Evolutionary conservation across 2,113 vertebrate species (phyloP), one percentile per base, ranked within the genome.

Genomic region (Ornithorhynchus anatinus): DNA sequence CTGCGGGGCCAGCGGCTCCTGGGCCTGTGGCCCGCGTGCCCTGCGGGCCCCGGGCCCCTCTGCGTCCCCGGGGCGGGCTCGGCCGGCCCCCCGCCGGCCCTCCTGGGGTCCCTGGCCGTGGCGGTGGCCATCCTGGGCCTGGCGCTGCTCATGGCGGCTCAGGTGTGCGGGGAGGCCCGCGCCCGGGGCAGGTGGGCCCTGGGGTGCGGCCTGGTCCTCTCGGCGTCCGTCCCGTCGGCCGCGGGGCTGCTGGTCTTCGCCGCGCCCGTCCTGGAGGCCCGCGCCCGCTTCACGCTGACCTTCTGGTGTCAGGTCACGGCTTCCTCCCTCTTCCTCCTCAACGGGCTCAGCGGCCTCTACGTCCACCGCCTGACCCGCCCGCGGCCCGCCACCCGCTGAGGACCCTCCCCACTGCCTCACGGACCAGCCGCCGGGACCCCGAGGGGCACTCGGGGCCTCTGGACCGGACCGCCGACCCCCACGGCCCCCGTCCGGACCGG

Each of bases 261-360:
- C 51, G 64, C 89, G 32, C 77, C 91, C 1, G 7, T 94, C 52
- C 83, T 80, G 67, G 74, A 86, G 36, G 84, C 72, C 15, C 76
- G 86, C 71, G 77, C 32, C 0, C 84, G 91, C 42, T 92, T 94
- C 79, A 93, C 91, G 0, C 87, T 94, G 58, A 79, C 86, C 0
- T 94, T 91, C 75, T 94, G 94, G 92, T 92, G 91, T 0, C 91
- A 94, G 71, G 90, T 93, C 25, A 29, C 85, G 0, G 81, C 92
- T 9, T 83, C 88, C 31, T 93, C 91, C 70, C 91, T 94, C 69
- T 92, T 94, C 79, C 91, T 92, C 82, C 89, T 94, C 5, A 94
- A 92, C 0, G 90, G 91, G 17, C 86, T 91, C 72, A 91, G 91
- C 0, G 93, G 92, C 31, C 83, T 90, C 64, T 90, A 94, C 73